Percentiles rank a stretch among this genome's conserved stretches.
Evolutionary conservation across 2,113 vertebrate species (phyloP).

Genomic region (Bostrychus sinensis): DNA sequence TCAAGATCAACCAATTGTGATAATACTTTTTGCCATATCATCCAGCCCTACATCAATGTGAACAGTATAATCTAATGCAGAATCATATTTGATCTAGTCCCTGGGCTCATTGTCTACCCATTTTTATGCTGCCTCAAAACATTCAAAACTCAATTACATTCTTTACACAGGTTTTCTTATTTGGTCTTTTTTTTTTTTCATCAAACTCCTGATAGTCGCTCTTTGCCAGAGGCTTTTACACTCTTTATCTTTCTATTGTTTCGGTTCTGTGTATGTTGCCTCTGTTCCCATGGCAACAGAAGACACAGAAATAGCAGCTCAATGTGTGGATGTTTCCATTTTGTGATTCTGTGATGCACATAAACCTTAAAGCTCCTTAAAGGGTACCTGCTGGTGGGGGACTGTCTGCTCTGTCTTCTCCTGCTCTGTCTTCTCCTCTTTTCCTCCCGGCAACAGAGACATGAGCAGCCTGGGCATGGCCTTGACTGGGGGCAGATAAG

Average conservation of each 20-base stretch:
- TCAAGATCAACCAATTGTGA: too few species aligned
- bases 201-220: conserved; percentile 19
- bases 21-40: too few species aligned
- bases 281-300: conserved; percentile 56
- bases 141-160: background rate
- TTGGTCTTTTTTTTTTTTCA: background rate
- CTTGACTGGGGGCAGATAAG: conserved; percentile 87
- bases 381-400: conserved; percentile 84
- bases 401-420: conserved; percentile 81
- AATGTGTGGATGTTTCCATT: conserved; percentile 44
- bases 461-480: conserved; percentile 92
- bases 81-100: too few species aligned
- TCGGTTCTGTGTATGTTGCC: conserved; percentile 30
- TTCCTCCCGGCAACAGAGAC: conserved; percentile 88
- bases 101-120: too few species aligned
- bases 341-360: conserved; percentile 15
- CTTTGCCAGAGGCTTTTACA: conserved; percentile 15
- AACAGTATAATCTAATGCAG: too few species aligned
- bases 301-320: conserved; percentile 18
- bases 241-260: conserved; percentile 30
- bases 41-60: too few species aligned
- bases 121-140: background rate
- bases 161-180: background rate
- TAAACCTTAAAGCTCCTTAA: conserved; percentile 27
- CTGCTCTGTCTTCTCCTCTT: conserved; percentile 84